These are phyloP conservation scores for Vesta saturnalis DNA, from an alignment of 2,888 invertebrate species.

Conservation along the genomic window DNA sequence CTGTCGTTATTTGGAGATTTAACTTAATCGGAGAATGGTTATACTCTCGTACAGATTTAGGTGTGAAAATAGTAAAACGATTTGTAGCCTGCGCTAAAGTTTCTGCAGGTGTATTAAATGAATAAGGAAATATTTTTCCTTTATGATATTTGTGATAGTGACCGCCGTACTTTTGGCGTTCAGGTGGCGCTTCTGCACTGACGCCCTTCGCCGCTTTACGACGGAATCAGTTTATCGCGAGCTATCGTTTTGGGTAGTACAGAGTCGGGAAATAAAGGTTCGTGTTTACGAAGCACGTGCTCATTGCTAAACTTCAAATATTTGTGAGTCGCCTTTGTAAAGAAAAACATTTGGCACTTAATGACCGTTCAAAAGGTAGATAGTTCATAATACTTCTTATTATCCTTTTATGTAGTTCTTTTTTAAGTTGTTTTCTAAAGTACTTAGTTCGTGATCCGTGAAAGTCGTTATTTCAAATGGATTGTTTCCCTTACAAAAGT, in stretches of 20 bases:
- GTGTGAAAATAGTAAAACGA: no score
- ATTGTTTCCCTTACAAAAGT: constrained; percentile 13
- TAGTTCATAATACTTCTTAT: neutral
- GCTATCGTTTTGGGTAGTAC: constrained; percentile 53
- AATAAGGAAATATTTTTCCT: constrained; percentile 44
- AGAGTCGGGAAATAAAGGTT: constrained; percentile 33
- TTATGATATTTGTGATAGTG: constrained; percentile 54
- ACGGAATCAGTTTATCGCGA: constrained; percentile 58
- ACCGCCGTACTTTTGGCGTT: constrained; percentile 51
- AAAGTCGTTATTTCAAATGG: constrained; percentile 3
- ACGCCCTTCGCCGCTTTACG: constrained; percentile 48
- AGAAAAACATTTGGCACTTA: neutral
- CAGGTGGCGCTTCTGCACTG: constrained; percentile 56
- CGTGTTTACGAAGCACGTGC: constrained; percentile 43
- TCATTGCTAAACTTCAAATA: constrained; percentile 7
- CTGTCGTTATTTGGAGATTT: constrained; percentile 26
- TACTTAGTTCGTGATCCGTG: neutral
- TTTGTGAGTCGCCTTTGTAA: neutral
- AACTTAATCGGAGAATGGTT: constrained; percentile 23
- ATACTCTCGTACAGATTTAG: constrained; percentile 16
- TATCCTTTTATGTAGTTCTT: neutral
- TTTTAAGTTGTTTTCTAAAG: constrained; percentile 5
- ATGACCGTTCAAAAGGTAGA: neutral
- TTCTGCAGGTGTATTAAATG: constrained; percentile 13
- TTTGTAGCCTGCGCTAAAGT: no score